Base-by-base conservation (phyloP, 2,797 vertebrate genomes). In the Anniella stebbinsi region DNA sequence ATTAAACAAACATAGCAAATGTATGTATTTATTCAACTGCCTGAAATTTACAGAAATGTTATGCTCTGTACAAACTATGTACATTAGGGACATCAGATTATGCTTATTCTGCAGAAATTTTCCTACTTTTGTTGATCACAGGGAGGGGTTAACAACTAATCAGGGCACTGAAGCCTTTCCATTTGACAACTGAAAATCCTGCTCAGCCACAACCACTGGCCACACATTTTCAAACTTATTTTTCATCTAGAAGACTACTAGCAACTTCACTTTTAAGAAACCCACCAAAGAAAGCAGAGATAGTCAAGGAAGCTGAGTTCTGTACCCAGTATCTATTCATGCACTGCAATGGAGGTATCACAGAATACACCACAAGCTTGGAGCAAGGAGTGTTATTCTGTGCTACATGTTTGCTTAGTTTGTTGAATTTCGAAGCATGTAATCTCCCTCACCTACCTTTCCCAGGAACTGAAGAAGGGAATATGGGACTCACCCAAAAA, bases 391-490 rank as follows among this genome's bases (percentile, higher is more conserved):
- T n/a, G 51, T 75, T 45, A 80, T 70, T 80, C 11, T 63, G 25
- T 3, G 70, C 33, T 72, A 73, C 33, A 48, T 30, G 25, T 60
- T 30, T 38, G n/a, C 12, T 30, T 60, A 30, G 51, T 60, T 63
- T 76, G 87, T 57, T 36, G 41, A 51, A 25, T 66, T 66, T 81
- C 25, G 28, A 57, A 21, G 9, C 25, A 21, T 30, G 12, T 41
- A 48, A n/a, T 10, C 0, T 3, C 36, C 25, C 4, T 7, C 28
- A 0, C 1, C 51, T 48, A 11, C 8, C 2, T 25, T 41, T 28
- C 28, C 2, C 30, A 85, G 48, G 18, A 21, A 72, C 70, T 5
- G 6, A 5, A 63, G 63, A 69, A 87, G 45, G 10, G 36, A 48
- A 69, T 67, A 87, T 69, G 7, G 13, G 33, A 7, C 3, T 3